Percentiles rank a stretch among this genome's conserved stretches.
These are phyloP conservation scores for Malaclemys terrapin DNA, from an alignment of 2,113 vertebrate genomes.

Conservation along the genomic window DNA sequence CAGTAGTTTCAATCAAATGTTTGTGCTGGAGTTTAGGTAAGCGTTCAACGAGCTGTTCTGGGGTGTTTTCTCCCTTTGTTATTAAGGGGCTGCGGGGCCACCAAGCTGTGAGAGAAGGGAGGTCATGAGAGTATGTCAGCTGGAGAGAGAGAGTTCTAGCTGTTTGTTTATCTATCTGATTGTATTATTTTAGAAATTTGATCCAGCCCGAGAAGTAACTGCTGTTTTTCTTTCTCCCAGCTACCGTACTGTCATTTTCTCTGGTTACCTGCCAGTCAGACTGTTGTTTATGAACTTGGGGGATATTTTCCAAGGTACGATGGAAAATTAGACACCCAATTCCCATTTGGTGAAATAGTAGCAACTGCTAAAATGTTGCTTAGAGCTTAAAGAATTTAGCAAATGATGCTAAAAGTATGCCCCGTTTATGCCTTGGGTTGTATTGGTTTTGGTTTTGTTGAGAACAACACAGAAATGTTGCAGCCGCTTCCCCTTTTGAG, in stretches of 20 bases:
- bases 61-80: fast-evolving
- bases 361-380: not conserved
- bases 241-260: not conserved
- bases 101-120: not conserved
- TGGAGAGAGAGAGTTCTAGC: not conserved
- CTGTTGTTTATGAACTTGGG: not conserved
- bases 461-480: not conserved
- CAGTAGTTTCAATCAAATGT: not conserved
- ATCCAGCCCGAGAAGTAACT: not conserved
- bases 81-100: fast-evolving
- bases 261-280: too few relatives aligned
- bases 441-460: not conserved
- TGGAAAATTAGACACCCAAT: not conserved
- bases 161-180: fast-evolving
- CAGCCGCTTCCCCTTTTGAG: not conserved
- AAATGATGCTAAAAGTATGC: not conserved
- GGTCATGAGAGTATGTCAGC: not conserved
- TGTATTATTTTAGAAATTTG: not conserved
- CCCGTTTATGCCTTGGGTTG: not conserved
- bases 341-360: not conserved
- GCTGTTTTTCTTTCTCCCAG: not conserved
- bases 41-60: not conserved
- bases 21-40: not conserved
- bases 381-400: not conserved
- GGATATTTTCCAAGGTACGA: not conserved